Evolutionary conservation across 2,113 vertebrate species (phyloP).

Genomic region (Platysternon megacephalum): DNA sequence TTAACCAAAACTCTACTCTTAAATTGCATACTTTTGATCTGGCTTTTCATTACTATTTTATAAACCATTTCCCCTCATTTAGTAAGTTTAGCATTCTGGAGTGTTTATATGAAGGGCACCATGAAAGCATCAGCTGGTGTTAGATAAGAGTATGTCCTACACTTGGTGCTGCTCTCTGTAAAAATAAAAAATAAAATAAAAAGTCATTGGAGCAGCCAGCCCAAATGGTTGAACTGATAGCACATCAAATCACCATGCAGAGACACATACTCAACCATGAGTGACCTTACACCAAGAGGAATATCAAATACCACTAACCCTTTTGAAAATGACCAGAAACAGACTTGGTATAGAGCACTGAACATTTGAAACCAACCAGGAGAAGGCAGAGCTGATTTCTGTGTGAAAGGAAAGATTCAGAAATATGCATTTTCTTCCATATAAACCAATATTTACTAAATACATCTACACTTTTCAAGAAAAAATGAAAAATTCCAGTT

Average conservation of each 20-base stretch:
- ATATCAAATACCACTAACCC: background rate
- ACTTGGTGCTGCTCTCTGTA: slow-evolving; percentile 1
- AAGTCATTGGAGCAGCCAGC: background rate
- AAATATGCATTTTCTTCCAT: background rate
- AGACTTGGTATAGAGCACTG: background rate
- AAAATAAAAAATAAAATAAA: too few relatives aligned
- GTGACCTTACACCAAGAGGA: background rate
- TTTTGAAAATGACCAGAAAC: slow-evolving; percentile 7
- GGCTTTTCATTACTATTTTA: slow-evolving; percentile 61
- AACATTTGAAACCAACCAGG: slow-evolving; percentile 20
- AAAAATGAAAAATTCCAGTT: slow-evolving; percentile 7
- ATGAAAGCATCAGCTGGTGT: fast-evolving
- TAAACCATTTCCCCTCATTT: slow-evolving; percentile 71
- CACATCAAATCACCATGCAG: background rate
- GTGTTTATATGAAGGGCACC: background rate
- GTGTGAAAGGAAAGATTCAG: background rate
- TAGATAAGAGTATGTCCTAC: background rate
- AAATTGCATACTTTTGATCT: slow-evolving; percentile 66
- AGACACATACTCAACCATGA: background rate
- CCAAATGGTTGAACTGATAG: background rate
- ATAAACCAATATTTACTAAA: background rate
- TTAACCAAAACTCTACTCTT: slow-evolving; percentile 66
- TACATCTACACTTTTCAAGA: background rate
- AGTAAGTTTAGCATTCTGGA: slow-evolving; percentile 65
- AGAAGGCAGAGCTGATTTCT: background rate